Base-by-base conservation (phyloP, 2,113 vertebrate genomes). In the Oriolus oriolus region DNA sequence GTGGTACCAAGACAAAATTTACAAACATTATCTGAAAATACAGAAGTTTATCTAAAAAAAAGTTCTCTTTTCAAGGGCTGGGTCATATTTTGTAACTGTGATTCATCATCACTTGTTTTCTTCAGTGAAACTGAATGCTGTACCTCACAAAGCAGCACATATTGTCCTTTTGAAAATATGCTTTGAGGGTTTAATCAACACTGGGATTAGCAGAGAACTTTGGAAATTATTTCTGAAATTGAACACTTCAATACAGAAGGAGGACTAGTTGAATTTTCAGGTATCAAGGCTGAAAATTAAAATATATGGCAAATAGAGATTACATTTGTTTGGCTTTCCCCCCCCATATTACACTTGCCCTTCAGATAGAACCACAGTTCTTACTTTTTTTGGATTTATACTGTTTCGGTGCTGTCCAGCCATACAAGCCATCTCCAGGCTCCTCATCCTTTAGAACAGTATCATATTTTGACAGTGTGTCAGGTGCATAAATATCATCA, bases 391-490 rank as follows among this genome's bases (percentile, higher is more conserved):
- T 98, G 47, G 73, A 97, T 64, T 87, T 98, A 95, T 99, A 99
- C 52, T 99, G 98, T 77, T 98, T 98, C 1, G 99, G 99, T 0
- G 99, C 99, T 3, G 99, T 99, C 99, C 99, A 99, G 50, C 99
- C 99, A 63, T 98, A 99, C 19, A 99, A 98, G 3, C 99, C 98
- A 60, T 99, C 99, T 56, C 99, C 99, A 17, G 99, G 98, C 90
- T 99, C 99, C 90, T 99, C 99, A 11, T 98, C 99, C 87, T 98
- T 98, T 74, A 99, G 87, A 59, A 98, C 88, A 0, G 92, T 98
- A 93, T 99, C 99, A 6, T 99, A 99, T 68, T 98, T 98, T 76
- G 98, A 99, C 84, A 99, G 97, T 8, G 98, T 97, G 97, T 99
- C 99, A 31, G 97, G 98, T 90, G 98, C 98, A 86, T 99, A 99